phyloP scores from a whole-genome alignment of 2,888 invertebrate genomes.

The Ecliptopera silaceata region DNA sequence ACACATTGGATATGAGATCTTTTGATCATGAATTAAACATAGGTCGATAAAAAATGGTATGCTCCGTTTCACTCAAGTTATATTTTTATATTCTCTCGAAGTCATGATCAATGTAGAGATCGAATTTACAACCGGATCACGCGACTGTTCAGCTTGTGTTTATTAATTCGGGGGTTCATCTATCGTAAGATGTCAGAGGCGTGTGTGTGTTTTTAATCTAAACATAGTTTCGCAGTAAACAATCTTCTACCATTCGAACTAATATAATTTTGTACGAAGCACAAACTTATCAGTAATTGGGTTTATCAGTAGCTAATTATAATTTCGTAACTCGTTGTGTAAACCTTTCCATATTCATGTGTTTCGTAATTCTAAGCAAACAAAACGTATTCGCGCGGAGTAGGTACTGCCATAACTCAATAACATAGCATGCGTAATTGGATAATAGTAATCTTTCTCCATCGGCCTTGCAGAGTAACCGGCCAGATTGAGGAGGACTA shows the following conservation, averaged over 20 bases:
- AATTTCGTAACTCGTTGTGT: background rate
- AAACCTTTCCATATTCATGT: constrained; percentile 39
- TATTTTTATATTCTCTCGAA: background rate
- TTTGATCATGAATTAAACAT: constrained; percentile 12
- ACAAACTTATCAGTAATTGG: constrained; percentile 31
- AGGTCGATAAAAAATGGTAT: background rate
- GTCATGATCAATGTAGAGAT: background rate
- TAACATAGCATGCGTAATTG: constrained; percentile 70
- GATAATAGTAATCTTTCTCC: constrained; percentile 70
- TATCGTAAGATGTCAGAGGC: too few species aligned
- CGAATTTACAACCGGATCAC: too few species aligned
- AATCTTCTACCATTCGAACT: too few species aligned
- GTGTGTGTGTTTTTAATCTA: too few species aligned
- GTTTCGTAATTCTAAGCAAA: constrained; percentile 45
- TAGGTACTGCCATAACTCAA: constrained; percentile 57
- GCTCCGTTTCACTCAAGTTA: background rate
- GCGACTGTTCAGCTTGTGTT: too few species aligned
- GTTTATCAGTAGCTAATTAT: constrained; percentile 27
- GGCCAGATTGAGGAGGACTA: constrained; percentile 35
- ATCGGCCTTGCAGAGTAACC: constrained; percentile 63
- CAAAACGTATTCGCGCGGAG: constrained; percentile 51
- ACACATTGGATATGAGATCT: constrained; percentile 1
- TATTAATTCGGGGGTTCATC: too few species aligned
- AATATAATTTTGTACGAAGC: too few species aligned
- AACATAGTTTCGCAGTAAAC: too few species aligned